A percentile compares a stretch with the other conserved stretches of the same genome.
Evolutionary conservation across 2,888 invertebrate genomes (phyloP).

Genomic region (Hofmannophila pseudospretella): DNA sequence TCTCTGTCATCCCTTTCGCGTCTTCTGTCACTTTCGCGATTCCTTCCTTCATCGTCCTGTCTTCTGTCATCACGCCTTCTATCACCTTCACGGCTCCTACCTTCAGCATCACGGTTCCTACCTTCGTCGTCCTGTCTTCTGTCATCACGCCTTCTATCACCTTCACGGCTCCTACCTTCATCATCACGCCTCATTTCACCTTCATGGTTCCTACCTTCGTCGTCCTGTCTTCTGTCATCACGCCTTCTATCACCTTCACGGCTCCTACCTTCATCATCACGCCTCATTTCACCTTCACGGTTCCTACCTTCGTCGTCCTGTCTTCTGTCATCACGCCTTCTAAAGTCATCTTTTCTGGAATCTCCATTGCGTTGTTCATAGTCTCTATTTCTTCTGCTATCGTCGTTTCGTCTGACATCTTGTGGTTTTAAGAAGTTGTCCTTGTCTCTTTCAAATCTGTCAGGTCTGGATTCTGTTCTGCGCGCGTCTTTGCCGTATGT

Average conservation of each 20-base stretch:
- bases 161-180: not conserved
- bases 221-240: not conserved
- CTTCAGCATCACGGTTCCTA: not conserved
- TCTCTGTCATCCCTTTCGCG: not conserved
- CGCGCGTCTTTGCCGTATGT: constrained; percentile 59
- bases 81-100: not conserved
- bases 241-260: not conserved
- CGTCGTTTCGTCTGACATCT: constrained; percentile 24
- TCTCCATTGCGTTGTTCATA: constrained; percentile 18
- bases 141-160: not conserved
- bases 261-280: not conserved
- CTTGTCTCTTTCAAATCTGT: constrained; percentile 31
- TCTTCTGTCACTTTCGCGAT: constrained; percentile 13
- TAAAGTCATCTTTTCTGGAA: constrained; percentile 12
- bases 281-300: not conserved
- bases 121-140: not conserved
- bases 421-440: constrained; percentile 36
- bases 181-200: not conserved
- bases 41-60: constrained; percentile 8
- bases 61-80: constrained; percentile 5
- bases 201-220: not conserved
- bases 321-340: constrained; percentile 10
- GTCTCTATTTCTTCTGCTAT: constrained; percentile 12
- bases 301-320: not conserved
- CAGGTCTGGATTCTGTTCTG: constrained; percentile 35